phyloP scores from a whole-genome alignment of 2,113 vertebrate species.

The Theristicus caerulescens region DNA sequence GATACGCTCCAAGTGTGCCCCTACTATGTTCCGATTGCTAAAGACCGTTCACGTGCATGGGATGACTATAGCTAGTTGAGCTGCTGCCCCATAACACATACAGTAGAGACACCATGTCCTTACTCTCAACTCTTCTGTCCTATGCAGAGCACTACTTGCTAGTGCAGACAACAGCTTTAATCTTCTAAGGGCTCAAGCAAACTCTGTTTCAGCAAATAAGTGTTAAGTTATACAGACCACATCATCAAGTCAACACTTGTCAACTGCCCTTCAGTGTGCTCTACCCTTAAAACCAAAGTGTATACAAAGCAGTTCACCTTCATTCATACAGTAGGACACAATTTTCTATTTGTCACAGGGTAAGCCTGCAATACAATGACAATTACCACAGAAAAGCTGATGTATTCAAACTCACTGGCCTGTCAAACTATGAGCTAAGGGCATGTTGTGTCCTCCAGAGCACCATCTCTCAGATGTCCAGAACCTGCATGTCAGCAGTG shows the following conservation, averaged over 20 bases:
- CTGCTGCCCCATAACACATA: background rate
- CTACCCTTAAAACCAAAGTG: background rate
- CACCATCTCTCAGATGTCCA: background rate
- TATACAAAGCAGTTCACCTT: background rate
- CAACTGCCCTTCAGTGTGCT: background rate
- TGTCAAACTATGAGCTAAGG: background rate
- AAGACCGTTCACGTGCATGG: background rate
- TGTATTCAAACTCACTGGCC: background rate
- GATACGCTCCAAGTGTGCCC: background rate
- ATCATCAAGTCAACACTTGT: background rate
- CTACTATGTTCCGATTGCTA: background rate
- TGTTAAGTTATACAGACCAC: background rate
- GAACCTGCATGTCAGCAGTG: rapidly evolving
- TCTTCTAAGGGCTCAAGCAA: background rate
- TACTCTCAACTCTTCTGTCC: background rate
- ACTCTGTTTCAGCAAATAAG: background rate
- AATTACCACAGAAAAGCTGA: background rate
- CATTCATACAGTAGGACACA: background rate
- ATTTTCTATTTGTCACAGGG: background rate
- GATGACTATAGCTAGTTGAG: background rate
- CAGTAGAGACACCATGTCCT: background rate
- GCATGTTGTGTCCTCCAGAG: rapidly evolving
- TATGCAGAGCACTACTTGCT: background rate
- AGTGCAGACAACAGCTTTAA: background rate
- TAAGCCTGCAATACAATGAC: rapidly evolving